These are phyloP conservation scores for Drosophila hawaiiensis DNA, from an alignment of 2,888 invertebrate genomes.

Conservation along the genomic window DNA sequence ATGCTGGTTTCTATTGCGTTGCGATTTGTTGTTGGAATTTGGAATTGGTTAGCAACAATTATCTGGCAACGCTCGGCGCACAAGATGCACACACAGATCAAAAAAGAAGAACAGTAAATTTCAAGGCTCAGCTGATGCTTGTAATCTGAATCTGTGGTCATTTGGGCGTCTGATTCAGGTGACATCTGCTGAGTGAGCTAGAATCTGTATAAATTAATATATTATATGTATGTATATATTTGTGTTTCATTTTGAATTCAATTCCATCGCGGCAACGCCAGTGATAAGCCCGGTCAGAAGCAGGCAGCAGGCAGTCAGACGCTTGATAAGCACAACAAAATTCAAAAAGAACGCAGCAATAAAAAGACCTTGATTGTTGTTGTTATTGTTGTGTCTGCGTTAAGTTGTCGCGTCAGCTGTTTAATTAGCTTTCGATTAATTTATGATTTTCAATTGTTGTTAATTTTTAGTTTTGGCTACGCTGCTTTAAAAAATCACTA, in stretches of 20 bases:
- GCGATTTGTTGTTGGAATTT: conserved; percentile 12
- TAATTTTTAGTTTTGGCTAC: conserved; percentile 12
- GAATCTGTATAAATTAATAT: conserved; percentile 12
- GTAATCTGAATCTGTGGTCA: conserved; percentile 42
- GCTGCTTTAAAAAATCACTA: background rate
- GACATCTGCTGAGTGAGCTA: conserved; percentile 37
- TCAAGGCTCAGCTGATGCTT: conserved; percentile 28
- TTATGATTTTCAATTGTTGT: conserved; percentile 42
- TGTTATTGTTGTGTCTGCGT: conserved; percentile 32
- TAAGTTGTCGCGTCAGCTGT: conserved; percentile 66
- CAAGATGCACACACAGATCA: background rate
- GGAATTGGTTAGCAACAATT: conserved; percentile 21
- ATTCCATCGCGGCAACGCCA: conserved; percentile 48
- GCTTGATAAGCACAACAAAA: conserved; percentile 63
- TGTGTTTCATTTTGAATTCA: conserved; percentile 46
- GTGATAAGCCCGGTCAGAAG: conserved; percentile 63
- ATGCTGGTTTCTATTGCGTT: conserved; percentile 49
- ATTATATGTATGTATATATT: background rate
- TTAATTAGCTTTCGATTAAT: conserved; percentile 76
- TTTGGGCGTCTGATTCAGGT: conserved; percentile 52
- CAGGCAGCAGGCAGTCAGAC: conserved; percentile 59
- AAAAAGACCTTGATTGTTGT: conserved; percentile 52
- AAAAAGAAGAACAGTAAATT: background rate
- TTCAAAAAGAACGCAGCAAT: conserved; percentile 37
- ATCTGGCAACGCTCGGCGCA: conserved; percentile 20